Evolutionary conservation across 2,888 invertebrate genomes (phyloP), one percentile per base, ranked within the genome.

Genomic region (Drosophila prolongata): DNA sequence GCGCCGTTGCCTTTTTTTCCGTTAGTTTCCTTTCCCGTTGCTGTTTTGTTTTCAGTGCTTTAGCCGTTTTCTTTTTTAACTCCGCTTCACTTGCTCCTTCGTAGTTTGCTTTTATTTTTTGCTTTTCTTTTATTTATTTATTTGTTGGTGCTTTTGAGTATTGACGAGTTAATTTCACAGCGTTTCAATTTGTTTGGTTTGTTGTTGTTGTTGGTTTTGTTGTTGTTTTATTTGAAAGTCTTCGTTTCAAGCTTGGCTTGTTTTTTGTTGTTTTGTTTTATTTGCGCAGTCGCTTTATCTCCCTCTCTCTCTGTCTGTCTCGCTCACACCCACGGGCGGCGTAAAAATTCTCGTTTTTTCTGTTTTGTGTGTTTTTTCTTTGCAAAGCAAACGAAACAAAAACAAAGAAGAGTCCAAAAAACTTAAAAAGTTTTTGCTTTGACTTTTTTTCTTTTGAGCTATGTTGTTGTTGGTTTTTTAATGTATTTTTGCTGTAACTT

Each of bases 81-180:
- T 81, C 84, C 85, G 76, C 77, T 83, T 83, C 68, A 66, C 67
- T 77, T 79, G 62, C 69, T 79, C 79, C 65, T 72, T 58, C 71
- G 67, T 67, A 76, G 65, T 52, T 56, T 59, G 53, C 43, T 62
- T 42, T 67, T 64, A 30, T 55, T 53, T 58, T 62, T 66, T 19
- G 59, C 46, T 74, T 60, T 67, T 58, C 64, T 71, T 50, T 61
- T 54, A 10, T 42, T 55, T 68, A 66, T 69, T 42, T 75, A 72
- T 79, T 77, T 81, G 64, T 87, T 84, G 79, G 78, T 84, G 77
- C 73, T 87, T 49, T 87, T 86, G 88, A 86, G 88, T 86, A 86
- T 86, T 86, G 88, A 86, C 88, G 88, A 86, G 85, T 85, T 85
- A 87, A 87, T 85, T 85, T 85, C 85, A 85, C 85, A 85, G 85